Evolutionary conservation across 2,113 vertebrate species (phyloP).

Genomic region (Psilopsiagon aymara): DNA sequence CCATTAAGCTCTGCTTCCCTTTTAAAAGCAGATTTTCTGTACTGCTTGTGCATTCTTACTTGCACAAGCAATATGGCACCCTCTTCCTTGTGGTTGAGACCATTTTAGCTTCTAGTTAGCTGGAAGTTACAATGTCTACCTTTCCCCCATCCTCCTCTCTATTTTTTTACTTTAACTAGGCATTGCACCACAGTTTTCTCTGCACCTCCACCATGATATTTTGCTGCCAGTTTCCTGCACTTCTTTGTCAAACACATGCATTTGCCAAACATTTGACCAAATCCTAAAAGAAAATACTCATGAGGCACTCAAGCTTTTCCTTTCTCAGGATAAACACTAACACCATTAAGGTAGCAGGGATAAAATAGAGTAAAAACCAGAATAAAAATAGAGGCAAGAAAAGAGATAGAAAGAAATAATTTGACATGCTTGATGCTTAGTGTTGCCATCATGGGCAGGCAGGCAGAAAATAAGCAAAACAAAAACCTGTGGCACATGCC

Average conservation of each 20-base stretch:
- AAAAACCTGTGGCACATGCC: background rate
- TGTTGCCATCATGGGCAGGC: background rate
- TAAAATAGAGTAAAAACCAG: background rate
- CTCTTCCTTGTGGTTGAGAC: background rate
- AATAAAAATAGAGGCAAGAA: background rate
- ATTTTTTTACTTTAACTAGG: background rate
- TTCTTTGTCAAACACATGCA: background rate
- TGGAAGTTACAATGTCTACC: background rate
- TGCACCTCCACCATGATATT: background rate
- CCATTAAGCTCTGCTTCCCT: background rate
- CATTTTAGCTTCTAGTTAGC: background rate
- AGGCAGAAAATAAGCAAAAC: background rate
- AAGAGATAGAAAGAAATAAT: background rate
- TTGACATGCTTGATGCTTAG: background rate
- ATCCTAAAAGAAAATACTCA: background rate
- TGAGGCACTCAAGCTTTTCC: background rate
- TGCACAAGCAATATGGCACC: background rate
- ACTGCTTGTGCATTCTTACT: background rate
- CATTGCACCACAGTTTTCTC: background rate
- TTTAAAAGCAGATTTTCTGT: background rate
- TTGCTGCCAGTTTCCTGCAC: background rate
- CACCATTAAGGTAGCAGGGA: background rate
- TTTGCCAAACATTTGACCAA: background rate
- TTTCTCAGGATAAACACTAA: background rate
- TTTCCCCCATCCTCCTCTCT: background rate